These are phyloP conservation scores for Orchestia grillus DNA, from an alignment of 1,140 invertebrate species.

Conservation along the genomic window DNA sequence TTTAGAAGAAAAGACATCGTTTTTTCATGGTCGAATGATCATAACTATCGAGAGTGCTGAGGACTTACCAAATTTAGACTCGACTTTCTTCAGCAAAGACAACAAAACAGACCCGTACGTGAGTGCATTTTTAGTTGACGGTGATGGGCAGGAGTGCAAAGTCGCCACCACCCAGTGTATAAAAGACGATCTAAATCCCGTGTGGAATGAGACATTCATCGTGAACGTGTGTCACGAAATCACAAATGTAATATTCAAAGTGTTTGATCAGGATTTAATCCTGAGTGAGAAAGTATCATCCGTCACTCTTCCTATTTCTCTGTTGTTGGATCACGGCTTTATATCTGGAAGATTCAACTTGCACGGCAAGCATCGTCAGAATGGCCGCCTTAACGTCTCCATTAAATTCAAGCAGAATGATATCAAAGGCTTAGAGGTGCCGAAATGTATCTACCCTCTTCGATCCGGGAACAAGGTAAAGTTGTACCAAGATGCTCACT, in stretches of 20 bases:
- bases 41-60: constrained; percentile 60
- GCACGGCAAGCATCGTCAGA: constrained; percentile 61
- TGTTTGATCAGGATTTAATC: constrained; percentile 66
- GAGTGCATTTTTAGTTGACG: constrained; percentile 62
- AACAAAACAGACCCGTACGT: constrained; percentile 65
- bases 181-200: constrained; percentile 65
- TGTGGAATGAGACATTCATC: constrained; percentile 65
- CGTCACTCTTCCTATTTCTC: constrained; percentile 59
- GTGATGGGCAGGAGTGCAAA: constrained; percentile 64
- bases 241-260: constrained; percentile 61
- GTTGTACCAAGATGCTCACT: constrained; percentile 68
- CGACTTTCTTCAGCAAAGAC: constrained; percentile 64
- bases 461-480: constrained; percentile 63
- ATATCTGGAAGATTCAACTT: constrained; percentile 63
- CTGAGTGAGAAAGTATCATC: constrained; percentile 66
- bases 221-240: constrained; percentile 67
- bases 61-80: constrained; percentile 66
- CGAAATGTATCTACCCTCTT: constrained; percentile 65
- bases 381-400: constrained; percentile 59
- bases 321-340: constrained; percentile 21
- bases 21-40: constrained; percentile 63
- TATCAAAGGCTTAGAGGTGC: constrained; percentile 61
- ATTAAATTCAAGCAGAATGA: constrained; percentile 61
- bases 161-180: constrained; percentile 65
- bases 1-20: constrained; percentile 39